Base-by-base conservation (phyloP, 2,113 vertebrate species). In the Eudyptes chrysolophus region DNA sequence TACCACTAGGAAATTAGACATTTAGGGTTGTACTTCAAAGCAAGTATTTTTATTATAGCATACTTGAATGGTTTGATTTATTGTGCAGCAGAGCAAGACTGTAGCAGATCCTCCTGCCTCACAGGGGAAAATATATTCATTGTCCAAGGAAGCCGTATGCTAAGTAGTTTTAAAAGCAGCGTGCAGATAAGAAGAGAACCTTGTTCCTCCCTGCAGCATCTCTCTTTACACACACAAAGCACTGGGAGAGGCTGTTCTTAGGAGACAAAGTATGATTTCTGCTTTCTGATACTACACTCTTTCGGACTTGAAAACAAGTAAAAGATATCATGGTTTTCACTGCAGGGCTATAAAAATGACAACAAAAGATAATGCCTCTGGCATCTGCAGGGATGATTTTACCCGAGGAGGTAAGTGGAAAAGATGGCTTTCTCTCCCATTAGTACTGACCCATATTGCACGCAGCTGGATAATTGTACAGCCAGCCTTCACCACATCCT, bases 1-100 rank as follows among this genome's bases (percentile, higher is more conserved):
- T 97, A 83, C 93, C 71, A 75, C 79, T 89, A 97, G 91, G 70
- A 98, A 98, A 98, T 97, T 89, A 98, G 94, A 92, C 94, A 96
- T 98, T 97, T 96, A 95, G 97, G 79, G 74, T 89, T 97, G 79
- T 72, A 98, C 97, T 98, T 98, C 98, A 98, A 98, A 98, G 98
- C 74, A 98, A 98, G 91, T 93, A 97, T 98, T 98, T 98, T 98
- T 98, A 97, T 98, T 98, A 93, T 29, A 89, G 90, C 66, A 66
- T 97, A 64, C 57, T 94, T 97, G 71, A 96, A 93, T 11, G 9
- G 76, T 96, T 97, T 98, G 97, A 98, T 98, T 98, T 98, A 98
- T 97, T 97, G 87, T 83, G 89, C 84, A 95, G 74, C 74, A 96
- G 85, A 97, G 69, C 89, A 95, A 94, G 94, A 89, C 85, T 92